Evolutionary conservation across 2,888 invertebrate species (phyloP), one percentile per base, ranked within the genome.

Genomic region (Allacma fusca): DNA sequence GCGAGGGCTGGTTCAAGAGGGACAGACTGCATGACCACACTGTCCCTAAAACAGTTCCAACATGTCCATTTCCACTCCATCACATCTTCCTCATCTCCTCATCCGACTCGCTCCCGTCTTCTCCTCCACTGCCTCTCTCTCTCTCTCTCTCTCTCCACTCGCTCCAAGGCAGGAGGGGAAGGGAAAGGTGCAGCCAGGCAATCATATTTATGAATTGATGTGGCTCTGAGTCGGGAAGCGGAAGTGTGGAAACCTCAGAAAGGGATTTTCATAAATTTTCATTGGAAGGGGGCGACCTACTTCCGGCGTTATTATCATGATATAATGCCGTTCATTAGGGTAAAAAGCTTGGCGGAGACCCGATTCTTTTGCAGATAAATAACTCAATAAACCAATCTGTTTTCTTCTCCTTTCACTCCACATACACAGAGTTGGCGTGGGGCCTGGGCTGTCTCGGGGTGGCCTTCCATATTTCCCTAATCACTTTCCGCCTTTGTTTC

Each of bases 231-330:
- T 23, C 29, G n/a, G 64, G 26, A 29, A 29, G 24, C 59, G 72
- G 72, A 72, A 72, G 72, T 24, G 24, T 50, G 50, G 44, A 21
- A 72, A 72, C 57, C 57, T 21, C 16, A 59, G 26, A 29, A 29
- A 34, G 59, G 21, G 59, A 59, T 44, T 72, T 72, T 72, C 72
- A 72, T 72, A 72, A 72, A 72, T 72, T 72, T 62, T 72, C 72
- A 59, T 57, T 70, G 70, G 44, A 50, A 24, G 40, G 16, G 43
- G n/a, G 44, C 72, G 59, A 62, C 72, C 59, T 29, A 72, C 72
- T 72, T 72, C 72, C 72, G 72, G 72, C 72, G 21, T 72, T 59
- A 72, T 29, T 72, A 50, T 59, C n/a, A 72, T 72, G 62, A 72
- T 72, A 72, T 72, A 72, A 70, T 70, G 70, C 70, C 70, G 50